These are phyloP conservation scores for Araneus ventricosus DNA, from an alignment of 1,140 invertebrate genomes.

Conservation along the genomic window DNA sequence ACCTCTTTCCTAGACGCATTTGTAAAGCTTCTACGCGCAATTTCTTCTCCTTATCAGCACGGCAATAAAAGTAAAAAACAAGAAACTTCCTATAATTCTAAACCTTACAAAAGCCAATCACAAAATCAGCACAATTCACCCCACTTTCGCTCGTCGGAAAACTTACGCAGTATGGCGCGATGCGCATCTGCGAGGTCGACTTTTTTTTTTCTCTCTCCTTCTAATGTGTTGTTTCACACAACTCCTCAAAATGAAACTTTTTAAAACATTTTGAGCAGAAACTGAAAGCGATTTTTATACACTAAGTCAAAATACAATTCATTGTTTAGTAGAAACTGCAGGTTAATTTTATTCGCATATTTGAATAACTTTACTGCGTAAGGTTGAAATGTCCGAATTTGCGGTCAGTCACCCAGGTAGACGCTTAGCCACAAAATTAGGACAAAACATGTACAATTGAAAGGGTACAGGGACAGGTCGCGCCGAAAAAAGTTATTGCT, in stretches of 20 bases:
- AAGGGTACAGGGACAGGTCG: slow-evolving; percentile 30
- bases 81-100: slow-evolving; percentile 10
- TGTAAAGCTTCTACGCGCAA: slow-evolving; percentile 57
- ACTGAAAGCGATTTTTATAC: not conserved
- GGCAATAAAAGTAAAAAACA: slow-evolving; percentile 3
- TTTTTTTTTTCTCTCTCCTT: too few species aligned
- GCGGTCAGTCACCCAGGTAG: slow-evolving; percentile 71
- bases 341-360: not conserved
- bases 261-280: not conserved
- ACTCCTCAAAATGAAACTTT: not conserved
- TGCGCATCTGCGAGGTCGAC: not conserved
- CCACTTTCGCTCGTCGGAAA: not conserved
- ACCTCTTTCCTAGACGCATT: slow-evolving; percentile 69
- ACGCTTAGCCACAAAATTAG: slow-evolving; percentile 55
- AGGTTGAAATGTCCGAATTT: slow-evolving; percentile 44
- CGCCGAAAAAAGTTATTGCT: not conserved
- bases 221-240: too few species aligned
- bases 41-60: slow-evolving; percentile 26
- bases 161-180: slow-evolving; percentile 3
- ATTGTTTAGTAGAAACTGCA: not conserved
- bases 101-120: slow-evolving; percentile 16
- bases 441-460: slow-evolving; percentile 70
- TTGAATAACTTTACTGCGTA: slow-evolving; percentile 1
- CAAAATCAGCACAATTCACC: not conserved
- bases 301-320: not conserved